Evolutionary conservation across 1,140 invertebrate genomes (phyloP).

Genomic region (Drosophila gunungcola): DNA sequence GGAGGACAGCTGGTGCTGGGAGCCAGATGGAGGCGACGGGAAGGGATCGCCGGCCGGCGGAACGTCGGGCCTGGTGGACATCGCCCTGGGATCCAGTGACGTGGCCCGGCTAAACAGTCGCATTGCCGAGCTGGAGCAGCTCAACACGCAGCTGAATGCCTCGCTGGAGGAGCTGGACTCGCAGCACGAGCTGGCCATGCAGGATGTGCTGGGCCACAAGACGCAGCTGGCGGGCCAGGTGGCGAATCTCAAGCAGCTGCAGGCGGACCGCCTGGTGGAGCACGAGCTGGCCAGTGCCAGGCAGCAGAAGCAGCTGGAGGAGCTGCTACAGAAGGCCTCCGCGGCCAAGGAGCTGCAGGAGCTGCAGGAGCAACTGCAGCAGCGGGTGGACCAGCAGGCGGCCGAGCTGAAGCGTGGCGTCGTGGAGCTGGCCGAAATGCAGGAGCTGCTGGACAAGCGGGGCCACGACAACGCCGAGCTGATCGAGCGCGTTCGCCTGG

Average conservation of each 20-base stretch:
- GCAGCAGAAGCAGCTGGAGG: constrained; percentile 47
- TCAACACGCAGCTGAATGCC: constrained; percentile 84
- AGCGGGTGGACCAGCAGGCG: constrained; percentile 46
- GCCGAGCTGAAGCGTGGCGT: constrained; percentile 51
- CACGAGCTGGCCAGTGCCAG: constrained; percentile 61
- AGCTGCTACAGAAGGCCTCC: constrained; percentile 8
- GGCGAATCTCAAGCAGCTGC: constrained; percentile 44
- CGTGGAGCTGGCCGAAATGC: constrained; percentile 68
- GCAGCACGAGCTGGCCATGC: constrained; percentile 89
- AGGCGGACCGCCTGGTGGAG: constrained; percentile 68
- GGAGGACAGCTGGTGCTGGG: constrained; percentile 87
- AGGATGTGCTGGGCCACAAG: constrained; percentile 87
- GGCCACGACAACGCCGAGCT: constrained; percentile 62
- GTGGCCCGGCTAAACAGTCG: constrained; percentile 78
- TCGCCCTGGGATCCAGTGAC: constrained; percentile 74
- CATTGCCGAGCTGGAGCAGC: constrained; percentile 78
- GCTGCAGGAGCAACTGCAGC: constrained; percentile 33
- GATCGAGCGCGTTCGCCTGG: constrained; percentile 67
- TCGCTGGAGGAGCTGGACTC: constrained; percentile 90
- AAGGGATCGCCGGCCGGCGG: neutral
- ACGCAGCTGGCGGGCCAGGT: constrained; percentile 87
- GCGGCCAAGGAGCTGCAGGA: neutral
- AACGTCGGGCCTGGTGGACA: constrained; percentile 48
- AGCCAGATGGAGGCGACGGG: constrained; percentile 77
- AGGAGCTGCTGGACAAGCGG: constrained; percentile 70